Evolutionary conservation across 2,888 invertebrate species (phyloP), one percentile per base, ranked within the genome.

Genomic region (Allacma fusca): DNA sequence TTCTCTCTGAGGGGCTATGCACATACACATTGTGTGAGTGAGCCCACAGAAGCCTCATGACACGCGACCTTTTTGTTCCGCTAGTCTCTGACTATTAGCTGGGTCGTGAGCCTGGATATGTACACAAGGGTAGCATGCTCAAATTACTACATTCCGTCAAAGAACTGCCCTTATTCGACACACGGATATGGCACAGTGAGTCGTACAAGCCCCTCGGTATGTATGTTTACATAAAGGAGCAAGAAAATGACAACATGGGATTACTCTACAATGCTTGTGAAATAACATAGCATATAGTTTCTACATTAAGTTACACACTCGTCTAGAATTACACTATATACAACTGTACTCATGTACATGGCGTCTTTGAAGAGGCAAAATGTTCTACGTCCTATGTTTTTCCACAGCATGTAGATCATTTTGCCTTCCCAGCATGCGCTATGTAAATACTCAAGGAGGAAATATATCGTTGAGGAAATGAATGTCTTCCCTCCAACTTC

Each of bases 1-100:
- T 21, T 68, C n/a, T 40, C n/a, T 68, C 34, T 12, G 24, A 62
- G 23, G 62, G 26, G 62, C 62, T 68, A 65, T 65, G 29, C 9
- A 68, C 23, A 65, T 65, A 21, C 9, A 68, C 23, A 68, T 68
- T 21, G 62, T 24, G 26, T 9, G 23, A 62, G 62, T 40, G 68
- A 68, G 40, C 34, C 68, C 68, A 68, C 68, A 68, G 68, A 68
- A 68, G 68, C 68, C 68, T 68, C 68, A 68, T 68, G 68, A 68
- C 68, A 68, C 68, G 68, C 68, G 68, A 68, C 68, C 68, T 68
- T 68, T 68, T 68, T 68, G 68, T 68, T 68, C 68, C 68, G 68
- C 68, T 29, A 68, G 68, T 68, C 68, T 19, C 23, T 68, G 40
- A 68, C 68, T 68, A 68, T 68, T 68, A 68, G 68, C 40, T n/a